phyloP scores from a whole-genome alignment of 2,797 vertebrate genomes.

The Gymnocypris eckloni region DNA sequence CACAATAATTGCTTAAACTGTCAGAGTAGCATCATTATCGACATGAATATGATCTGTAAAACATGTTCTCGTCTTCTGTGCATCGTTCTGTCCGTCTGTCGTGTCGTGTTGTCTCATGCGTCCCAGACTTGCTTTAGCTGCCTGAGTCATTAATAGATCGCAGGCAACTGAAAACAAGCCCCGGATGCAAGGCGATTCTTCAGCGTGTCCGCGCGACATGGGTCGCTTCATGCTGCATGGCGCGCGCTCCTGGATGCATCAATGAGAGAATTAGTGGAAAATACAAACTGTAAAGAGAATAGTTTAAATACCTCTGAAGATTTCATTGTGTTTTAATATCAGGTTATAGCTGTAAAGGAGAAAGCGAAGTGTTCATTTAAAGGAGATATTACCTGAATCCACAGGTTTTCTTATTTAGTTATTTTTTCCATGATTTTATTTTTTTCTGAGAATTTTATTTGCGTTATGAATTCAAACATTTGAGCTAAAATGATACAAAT shows the following conservation, averaged over 20 bases:
- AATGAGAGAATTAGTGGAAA: background rate
- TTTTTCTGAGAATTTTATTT: background rate
- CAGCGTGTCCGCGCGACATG: background rate
- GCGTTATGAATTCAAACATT: background rate
- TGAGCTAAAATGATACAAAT: background rate
- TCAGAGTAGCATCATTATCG: background rate
- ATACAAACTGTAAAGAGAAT: too few relatives aligned
- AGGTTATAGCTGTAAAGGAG: background rate
- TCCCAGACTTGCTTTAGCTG: conserved; percentile 98
- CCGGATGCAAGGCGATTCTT: conserved; percentile 69
- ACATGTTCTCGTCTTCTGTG: background rate
- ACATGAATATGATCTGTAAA: background rate
- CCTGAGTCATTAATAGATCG: conserved; percentile 85
- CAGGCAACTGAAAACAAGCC: conserved; percentile 99
- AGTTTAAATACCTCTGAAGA: background rate
- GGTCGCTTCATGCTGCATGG: background rate
- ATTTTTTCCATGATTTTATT: background rate
- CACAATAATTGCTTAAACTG: background rate
- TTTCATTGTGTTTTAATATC: background rate
- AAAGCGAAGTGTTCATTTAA: background rate
- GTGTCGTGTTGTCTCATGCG: conserved; percentile 63
- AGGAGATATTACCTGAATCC: background rate
- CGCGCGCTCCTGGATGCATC: background rate
- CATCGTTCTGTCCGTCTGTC: background rate
- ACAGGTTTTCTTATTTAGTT: background rate